Evolutionary conservation across 2,113 vertebrate species (phyloP).

Genomic region (Leiothrix lutea): DNA sequence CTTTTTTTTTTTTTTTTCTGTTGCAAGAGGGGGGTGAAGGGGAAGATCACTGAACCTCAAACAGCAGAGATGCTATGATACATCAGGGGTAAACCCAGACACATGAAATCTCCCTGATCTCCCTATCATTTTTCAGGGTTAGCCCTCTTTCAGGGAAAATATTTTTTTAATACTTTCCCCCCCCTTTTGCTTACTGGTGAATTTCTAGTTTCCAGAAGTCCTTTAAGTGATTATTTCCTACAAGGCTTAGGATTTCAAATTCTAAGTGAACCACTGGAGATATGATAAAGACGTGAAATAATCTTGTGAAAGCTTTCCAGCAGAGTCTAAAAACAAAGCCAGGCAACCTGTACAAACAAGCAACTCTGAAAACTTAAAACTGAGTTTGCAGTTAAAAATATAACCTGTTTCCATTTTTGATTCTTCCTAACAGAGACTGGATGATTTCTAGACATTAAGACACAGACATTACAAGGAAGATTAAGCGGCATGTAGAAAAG

Average conservation of each 20-base stretch:
- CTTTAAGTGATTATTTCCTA: slow-evolving; percentile 16
- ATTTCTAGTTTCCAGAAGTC: not conserved
- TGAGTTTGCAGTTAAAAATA: not conserved
- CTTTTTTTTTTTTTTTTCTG: no score
- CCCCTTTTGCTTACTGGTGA: not conserved
- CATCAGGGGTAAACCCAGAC: not conserved
- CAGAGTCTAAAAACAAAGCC: not conserved
- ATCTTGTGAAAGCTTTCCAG: not conserved
- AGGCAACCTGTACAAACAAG: not conserved
- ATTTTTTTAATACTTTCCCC: not conserved
- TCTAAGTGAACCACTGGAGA: not conserved
- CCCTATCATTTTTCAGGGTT: not conserved
- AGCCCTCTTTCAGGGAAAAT: not conserved
- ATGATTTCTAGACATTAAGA: not conserved
- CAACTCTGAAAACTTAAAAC: not conserved
- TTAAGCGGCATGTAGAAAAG: not conserved
- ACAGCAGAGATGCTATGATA: not conserved
- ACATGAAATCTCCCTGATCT: not conserved
- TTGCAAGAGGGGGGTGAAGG: not conserved
- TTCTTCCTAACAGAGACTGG: not conserved
- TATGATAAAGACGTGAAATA: not conserved
- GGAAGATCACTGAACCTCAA: not conserved
- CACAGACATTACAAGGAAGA: not conserved
- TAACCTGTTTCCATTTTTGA: not conserved
- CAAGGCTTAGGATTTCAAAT: not conserved